These are phyloP conservation scores for Mola mola DNA, from an alignment of 2,113 vertebrate genomes.

Conservation along the genomic window DNA sequence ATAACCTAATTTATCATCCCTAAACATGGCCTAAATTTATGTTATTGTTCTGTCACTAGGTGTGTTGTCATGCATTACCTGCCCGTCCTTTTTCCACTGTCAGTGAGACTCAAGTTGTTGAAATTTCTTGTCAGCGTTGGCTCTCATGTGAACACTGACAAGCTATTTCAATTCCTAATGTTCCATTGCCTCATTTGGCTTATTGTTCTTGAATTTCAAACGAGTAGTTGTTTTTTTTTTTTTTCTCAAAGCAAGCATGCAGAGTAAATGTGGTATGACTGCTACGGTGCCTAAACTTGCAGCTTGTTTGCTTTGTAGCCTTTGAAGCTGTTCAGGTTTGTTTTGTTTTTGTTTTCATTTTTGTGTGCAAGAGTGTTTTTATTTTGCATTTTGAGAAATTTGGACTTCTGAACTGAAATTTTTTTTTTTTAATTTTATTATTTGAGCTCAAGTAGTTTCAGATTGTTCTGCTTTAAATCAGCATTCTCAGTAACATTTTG, in stretches of 20 bases:
- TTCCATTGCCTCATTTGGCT: constrained; percentile 32
- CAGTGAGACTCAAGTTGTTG: constrained; percentile 34
- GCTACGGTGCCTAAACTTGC: constrained; percentile 59
- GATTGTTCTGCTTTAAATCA: constrained; percentile 32
- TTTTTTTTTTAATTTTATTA: constrained; percentile 16
- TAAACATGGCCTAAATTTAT: constrained; percentile 21
- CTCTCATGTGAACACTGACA: constrained; percentile 22
- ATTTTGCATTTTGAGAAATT: too few relatives aligned
- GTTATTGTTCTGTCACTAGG: constrained; percentile 9
- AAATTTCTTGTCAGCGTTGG: constrained; percentile 32
- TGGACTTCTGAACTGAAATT: constrained; percentile 42
- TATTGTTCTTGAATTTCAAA: constrained; percentile 16
- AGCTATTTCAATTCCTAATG: constrained; percentile 27
- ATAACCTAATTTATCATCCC: constrained; percentile 7
- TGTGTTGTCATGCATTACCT: constrained; percentile 16
- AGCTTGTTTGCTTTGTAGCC: constrained; percentile 22
- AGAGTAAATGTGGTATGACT: constrained; percentile 48
- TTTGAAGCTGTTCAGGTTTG: constrained; percentile 10
- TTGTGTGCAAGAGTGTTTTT: constrained; percentile 20
- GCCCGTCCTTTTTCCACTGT: constrained; percentile 25
- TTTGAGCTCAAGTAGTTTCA: constrained; percentile 22
- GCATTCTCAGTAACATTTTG: constrained; percentile 17
- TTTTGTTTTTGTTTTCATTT: constrained; percentile 14
- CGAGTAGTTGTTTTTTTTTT: constrained; percentile 31
- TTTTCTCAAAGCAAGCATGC: constrained; percentile 45